Percentiles rank a stretch among this genome's conserved stretches.
phyloP scores from a whole-genome alignment of 2,888 invertebrate genomes.

The Drosophila buzzatii region DNA sequence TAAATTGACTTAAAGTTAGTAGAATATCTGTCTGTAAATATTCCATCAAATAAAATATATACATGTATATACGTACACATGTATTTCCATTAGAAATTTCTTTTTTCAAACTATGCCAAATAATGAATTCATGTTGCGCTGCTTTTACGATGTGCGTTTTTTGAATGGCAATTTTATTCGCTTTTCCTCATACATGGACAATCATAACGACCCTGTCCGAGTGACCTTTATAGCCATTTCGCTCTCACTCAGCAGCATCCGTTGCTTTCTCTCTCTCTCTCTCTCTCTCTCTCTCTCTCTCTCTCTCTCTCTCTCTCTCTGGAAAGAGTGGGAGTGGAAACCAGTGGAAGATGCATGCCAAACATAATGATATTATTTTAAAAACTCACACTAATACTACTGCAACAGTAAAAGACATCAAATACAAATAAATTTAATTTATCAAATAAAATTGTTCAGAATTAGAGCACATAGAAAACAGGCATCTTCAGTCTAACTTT shows the following conservation, averaged over 20 bases:
- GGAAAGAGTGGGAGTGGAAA: no score
- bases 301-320: no score
- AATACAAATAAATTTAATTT: not conserved
- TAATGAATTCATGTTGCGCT: not conserved
- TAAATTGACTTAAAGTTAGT: no score
- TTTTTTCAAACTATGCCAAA: not conserved
- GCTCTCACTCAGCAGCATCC: not conserved
- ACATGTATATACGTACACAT: not conserved
- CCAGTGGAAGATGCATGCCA: no score
- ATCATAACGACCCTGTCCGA: not conserved
- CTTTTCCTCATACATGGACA: not conserved
- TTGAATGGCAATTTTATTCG: not conserved
- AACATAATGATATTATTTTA: no score
- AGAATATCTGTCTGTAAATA: no score
- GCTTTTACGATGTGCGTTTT: not conserved
- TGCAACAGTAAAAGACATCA: not conserved
- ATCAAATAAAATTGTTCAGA: not conserved
- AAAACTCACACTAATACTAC: not conserved
- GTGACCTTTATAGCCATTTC: not conserved
- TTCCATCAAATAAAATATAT: not conserved
- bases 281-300: no score
- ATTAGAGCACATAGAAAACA: not conserved
- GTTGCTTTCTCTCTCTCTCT: no score
- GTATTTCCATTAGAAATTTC: not conserved
- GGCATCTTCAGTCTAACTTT: no score